phyloP scores from a whole-genome alignment of 2,797 vertebrate species.

The Euphonia xanthogaster region DNA sequence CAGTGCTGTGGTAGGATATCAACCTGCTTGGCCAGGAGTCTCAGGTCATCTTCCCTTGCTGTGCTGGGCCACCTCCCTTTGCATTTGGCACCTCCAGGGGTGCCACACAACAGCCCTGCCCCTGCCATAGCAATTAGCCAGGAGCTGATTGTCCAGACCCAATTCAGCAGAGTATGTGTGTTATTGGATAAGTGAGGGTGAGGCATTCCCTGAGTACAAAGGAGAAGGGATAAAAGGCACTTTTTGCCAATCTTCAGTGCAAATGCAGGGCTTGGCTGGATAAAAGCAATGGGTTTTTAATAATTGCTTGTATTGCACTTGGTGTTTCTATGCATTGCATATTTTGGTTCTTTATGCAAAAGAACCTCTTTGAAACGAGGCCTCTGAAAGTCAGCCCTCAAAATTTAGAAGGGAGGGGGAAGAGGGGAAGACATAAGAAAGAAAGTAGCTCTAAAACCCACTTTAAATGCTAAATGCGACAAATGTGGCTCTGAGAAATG shows the following conservation, averaged over 20 bases:
- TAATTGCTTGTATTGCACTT: background rate
- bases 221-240: background rate
- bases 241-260: background rate
- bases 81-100: background rate
- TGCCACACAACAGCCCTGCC: background rate
- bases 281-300: background rate
- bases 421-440: background rate
- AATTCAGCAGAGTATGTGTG: background rate
- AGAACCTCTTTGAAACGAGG: background rate
- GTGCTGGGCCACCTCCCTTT: rapidly evolving
- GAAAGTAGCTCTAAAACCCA: background rate
- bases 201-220: background rate
- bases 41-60: background rate
- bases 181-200: background rate
- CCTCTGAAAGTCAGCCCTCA: background rate
- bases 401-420: background rate
- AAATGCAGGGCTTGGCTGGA: background rate
- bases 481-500: background rate
- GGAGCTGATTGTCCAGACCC: background rate
- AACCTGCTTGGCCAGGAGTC: background rate
- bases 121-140: background rate
- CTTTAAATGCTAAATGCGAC: background rate
- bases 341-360: background rate
- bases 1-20: rapidly evolving
- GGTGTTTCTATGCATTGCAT: background rate